These are phyloP conservation scores for Catocala fraxini DNA, from an alignment of 2,888 invertebrate species.

Conservation along the genomic window DNA sequence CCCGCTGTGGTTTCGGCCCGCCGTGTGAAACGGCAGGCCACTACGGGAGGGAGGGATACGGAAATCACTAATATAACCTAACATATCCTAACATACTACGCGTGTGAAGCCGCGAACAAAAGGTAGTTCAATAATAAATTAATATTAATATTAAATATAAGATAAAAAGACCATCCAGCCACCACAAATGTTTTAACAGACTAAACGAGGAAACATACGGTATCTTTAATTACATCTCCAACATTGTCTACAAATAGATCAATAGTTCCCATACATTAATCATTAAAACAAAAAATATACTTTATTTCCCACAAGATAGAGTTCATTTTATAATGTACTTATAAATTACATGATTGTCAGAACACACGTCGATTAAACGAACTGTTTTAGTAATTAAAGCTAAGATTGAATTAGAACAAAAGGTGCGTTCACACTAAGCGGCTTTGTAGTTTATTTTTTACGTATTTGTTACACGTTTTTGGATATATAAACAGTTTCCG, in stretches of 20 bases:
- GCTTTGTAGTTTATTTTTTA: slow-evolving; percentile 29
- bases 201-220: slow-evolving; percentile 31
- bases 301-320: slow-evolving; percentile 6
- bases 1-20: too few relatives aligned
- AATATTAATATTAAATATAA: not conserved
- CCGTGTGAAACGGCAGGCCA: too few relatives aligned
- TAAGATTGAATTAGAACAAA: slow-evolving; percentile 53
- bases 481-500: slow-evolving; percentile 17
- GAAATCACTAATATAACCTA: too few relatives aligned
- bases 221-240: slow-evolving; percentile 59
- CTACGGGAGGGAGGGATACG: too few relatives aligned
- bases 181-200: slow-evolving; percentile 21
- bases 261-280: slow-evolving; percentile 52
- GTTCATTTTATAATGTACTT: slow-evolving; percentile 10
- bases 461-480: slow-evolving; percentile 3
- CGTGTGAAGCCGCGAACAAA: too few relatives aligned
- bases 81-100: too few relatives aligned
- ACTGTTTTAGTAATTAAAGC: slow-evolving; percentile 61
- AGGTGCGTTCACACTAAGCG: slow-evolving; percentile 39
- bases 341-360: slow-evolving; percentile 10
- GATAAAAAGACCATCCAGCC: not conserved
- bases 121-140: not conserved
- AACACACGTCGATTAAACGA: slow-evolving; percentile 33
- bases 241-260: slow-evolving; percentile 65
- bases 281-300: slow-evolving; percentile 15